A percentile compares a stretch with the other conserved stretches of the same genome.
Evolutionary conservation across 1,140 invertebrate genomes (phyloP).

Genomic region (Plodia interpunctella): DNA sequence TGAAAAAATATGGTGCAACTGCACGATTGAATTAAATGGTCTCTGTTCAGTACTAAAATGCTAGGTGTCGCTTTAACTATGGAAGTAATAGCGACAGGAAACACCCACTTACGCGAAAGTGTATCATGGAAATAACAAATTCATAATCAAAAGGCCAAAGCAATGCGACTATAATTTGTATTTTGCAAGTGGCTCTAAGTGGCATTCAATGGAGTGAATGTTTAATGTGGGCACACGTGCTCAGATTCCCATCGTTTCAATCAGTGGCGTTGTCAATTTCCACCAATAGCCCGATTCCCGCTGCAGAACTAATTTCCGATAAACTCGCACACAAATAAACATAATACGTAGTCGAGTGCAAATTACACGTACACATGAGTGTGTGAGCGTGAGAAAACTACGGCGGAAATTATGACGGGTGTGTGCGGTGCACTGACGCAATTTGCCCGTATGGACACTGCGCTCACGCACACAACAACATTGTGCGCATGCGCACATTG

Average conservation of each 20-base stretch:
- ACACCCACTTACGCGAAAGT: slow-evolving; percentile 21
- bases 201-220: slow-evolving; percentile 39
- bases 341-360: slow-evolving; percentile 40
- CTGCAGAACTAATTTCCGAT: slow-evolving; percentile 64
- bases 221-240: slow-evolving; percentile 53
- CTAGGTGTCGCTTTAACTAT: slow-evolving; percentile 7
- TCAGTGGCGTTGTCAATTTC: slow-evolving; percentile 58
- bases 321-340: slow-evolving; percentile 49
- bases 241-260: slow-evolving; percentile 50
- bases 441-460: slow-evolving; percentile 27
- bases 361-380: slow-evolving; percentile 46
- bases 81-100: neutral
- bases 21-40: neutral
- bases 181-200: slow-evolving; percentile 40
- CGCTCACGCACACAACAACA: slow-evolving; percentile 28
- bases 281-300: slow-evolving; percentile 42
- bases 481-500: slow-evolving; percentile 31
- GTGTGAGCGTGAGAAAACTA: slow-evolving; percentile 71
- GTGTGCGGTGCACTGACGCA: slow-evolving; percentile 34
- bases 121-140: slow-evolving; percentile 31
- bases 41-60: neutral
- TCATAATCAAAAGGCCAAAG: slow-evolving; percentile 39
- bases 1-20: no score
- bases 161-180: slow-evolving; percentile 40
- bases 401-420: slow-evolving; percentile 47